These are phyloP conservation scores for Thripadectes ignobilis DNA, from an alignment of 2,797 vertebrate genomes.

Conservation along the genomic window DNA sequence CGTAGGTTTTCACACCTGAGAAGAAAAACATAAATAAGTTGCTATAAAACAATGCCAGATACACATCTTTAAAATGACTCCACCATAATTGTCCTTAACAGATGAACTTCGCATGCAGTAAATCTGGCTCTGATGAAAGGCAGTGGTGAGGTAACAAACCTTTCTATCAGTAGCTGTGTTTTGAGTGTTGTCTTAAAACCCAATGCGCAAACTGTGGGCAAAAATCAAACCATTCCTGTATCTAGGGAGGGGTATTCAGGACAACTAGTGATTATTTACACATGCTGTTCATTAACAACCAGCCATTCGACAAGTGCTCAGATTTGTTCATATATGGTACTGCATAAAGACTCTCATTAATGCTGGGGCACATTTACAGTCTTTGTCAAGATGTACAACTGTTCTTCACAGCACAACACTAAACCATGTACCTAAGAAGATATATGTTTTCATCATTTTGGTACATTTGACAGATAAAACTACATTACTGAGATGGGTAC, in stretches of 20 bases:
- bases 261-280: background rate
- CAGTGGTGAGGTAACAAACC: background rate
- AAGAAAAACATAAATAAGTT: background rate
- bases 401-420: background rate
- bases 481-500: background rate
- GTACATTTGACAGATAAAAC: background rate
- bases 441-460: background rate
- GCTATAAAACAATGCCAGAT: background rate
- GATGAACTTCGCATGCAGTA: background rate
- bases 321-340: background rate
- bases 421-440: background rate
- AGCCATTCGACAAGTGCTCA: background rate
- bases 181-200: background rate
- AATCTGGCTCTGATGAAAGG: background rate
- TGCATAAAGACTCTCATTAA: background rate
- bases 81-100: background rate
- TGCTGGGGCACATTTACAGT: background rate
- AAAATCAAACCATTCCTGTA: background rate
- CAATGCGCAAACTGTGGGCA: background rate
- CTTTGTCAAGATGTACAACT: background rate
- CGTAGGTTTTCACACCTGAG: conserved; percentile 93
- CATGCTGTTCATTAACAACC: background rate
- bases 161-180: background rate
- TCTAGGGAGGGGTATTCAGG: background rate
- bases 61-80: background rate